Evolutionary conservation across 2,797 vertebrate genomes (phyloP).

Genomic region (Helostoma temminkii): DNA sequence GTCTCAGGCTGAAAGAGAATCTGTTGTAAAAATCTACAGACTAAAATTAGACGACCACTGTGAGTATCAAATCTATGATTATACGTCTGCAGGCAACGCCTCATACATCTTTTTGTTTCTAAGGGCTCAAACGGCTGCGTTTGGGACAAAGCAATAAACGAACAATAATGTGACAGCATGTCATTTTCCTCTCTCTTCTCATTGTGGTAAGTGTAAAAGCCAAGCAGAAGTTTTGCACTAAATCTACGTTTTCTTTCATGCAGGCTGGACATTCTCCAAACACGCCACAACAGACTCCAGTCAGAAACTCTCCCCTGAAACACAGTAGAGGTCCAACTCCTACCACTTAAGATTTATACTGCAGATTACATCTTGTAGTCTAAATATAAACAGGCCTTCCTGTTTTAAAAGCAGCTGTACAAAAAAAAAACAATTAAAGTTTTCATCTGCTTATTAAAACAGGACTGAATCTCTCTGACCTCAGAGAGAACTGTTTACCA

Average conservation of each 20-base stretch:
- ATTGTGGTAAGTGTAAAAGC: slow-evolving; percentile 14
- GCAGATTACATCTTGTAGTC: slow-evolving; percentile 9
- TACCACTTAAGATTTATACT: not conserved
- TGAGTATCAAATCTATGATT: slow-evolving; percentile 66
- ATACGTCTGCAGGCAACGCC: slow-evolving; percentile 58
- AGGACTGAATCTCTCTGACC: not conserved
- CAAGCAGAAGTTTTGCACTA: slow-evolving; percentile 14
- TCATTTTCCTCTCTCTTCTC: slow-evolving; percentile 27
- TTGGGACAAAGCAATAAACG: slow-evolving; percentile 47
- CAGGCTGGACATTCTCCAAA: slow-evolving; percentile 20
- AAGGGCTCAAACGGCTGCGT: slow-evolving; percentile 23
- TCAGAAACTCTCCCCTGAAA: slow-evolving; percentile 11
- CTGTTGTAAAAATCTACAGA: slow-evolving; percentile 27
- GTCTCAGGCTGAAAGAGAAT: slow-evolving; percentile 47
- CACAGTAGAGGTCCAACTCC: slow-evolving; percentile 1
- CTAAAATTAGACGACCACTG: slow-evolving; percentile 68
- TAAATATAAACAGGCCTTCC: slow-evolving; percentile 13
- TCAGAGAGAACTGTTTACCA: not conserved
- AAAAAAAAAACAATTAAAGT: not conserved
- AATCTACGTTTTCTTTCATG: slow-evolving; percentile 14
- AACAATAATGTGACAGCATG: slow-evolving; percentile 15
- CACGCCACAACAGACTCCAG: slow-evolving; percentile 12
- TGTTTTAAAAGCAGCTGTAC: not conserved
- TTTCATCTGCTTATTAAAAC: slow-evolving; percentile 14
- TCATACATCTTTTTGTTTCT: slow-evolving; percentile 46